Evolutionary conservation across 2,888 invertebrate genomes (phyloP).

Genomic region (Chironomus riparius): DNA sequence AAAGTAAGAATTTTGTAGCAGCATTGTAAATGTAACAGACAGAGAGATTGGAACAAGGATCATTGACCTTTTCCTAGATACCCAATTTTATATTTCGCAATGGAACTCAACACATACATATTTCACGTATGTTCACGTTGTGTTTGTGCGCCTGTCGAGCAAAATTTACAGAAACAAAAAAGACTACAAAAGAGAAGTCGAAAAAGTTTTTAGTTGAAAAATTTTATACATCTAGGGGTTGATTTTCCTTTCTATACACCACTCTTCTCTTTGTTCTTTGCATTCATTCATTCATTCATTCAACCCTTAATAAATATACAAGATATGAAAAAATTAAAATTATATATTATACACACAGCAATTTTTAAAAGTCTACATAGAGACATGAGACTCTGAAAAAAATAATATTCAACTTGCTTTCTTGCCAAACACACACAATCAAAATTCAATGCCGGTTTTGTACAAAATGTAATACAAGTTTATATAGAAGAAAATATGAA

Average conservation of each 20-base stretch:
- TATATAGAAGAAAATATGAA: background rate
- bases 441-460: background rate
- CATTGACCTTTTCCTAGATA: conserved; percentile 27
- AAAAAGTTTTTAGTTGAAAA: background rate
- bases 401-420: conserved; percentile 23
- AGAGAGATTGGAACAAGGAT: conserved; percentile 23
- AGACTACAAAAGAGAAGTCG: background rate
- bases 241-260: conserved; percentile 5
- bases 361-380: background rate
- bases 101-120: background rate
- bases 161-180: background rate
- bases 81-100: conserved; percentile 22
- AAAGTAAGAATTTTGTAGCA: background rate
- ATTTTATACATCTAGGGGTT: conserved; percentile 25
- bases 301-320: conserved; percentile 2
- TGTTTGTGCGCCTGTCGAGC: background rate
- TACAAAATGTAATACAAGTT: conserved; percentile 1
- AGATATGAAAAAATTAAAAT: background rate
- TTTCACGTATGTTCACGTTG: background rate
- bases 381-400: background rate
- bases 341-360: background rate
- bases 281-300: conserved; percentile 4
- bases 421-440: background rate
- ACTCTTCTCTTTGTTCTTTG: background rate
- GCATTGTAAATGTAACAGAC: conserved; percentile 13